These are phyloP conservation scores for Oreochromis spilurus DNA, from an alignment of 2,113 vertebrate genomes.

Conservation along the genomic window DNA sequence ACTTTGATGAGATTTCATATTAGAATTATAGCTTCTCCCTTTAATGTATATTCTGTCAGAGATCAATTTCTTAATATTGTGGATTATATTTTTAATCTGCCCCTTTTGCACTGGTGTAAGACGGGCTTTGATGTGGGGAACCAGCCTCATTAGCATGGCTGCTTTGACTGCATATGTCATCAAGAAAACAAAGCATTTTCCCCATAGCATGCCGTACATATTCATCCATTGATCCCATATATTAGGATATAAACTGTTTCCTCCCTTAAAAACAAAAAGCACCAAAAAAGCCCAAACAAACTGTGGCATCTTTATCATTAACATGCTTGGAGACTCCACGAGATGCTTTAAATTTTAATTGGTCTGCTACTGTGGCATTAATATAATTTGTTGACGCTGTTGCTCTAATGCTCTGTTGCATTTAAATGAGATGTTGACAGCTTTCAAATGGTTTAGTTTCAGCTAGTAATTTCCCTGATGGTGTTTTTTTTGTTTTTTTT, in stretches of 20 bases:
- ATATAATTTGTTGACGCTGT: neutral
- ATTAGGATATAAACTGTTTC: neutral
- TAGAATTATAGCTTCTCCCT: neutral
- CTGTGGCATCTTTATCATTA: neutral
- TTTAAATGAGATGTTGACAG: neutral
- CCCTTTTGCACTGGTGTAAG: neutral
- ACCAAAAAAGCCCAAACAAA: neutral
- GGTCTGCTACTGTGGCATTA: neutral
- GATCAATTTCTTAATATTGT: neutral
- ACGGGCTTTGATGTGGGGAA: conserved; percentile 18
- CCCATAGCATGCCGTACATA: neutral
- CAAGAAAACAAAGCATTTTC: neutral
- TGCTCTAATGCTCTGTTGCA: neutral
- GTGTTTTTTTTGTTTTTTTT: neutral
- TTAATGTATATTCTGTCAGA: neutral
- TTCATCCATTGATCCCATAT: neutral
- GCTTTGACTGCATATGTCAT: neutral
- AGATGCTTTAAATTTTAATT: neutral
- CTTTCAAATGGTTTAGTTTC: neutral
- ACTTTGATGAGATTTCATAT: neutral
- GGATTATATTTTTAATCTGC: conserved; percentile 15
- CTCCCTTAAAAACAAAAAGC: neutral
- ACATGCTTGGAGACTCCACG: neutral
- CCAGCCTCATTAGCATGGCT: conserved; percentile 26
- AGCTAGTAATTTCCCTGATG: neutral